phyloP scores from a whole-genome alignment of 2,888 invertebrate genomes.

The Taphrorychus bicolor region DNA sequence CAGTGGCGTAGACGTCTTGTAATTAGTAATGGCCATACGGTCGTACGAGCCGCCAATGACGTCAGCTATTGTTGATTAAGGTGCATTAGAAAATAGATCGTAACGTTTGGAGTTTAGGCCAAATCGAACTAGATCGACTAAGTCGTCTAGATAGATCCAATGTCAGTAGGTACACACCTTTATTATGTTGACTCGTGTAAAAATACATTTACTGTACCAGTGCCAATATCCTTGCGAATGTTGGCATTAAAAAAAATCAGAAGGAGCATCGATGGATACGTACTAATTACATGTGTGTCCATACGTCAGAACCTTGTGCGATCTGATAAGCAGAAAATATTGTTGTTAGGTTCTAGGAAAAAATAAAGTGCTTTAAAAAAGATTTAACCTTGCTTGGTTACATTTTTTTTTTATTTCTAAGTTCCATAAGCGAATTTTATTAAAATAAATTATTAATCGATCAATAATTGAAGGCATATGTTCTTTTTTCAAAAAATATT shows the following conservation, averaged over 20 bases:
- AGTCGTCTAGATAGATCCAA: background rate
- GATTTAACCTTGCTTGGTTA: too few relatives aligned
- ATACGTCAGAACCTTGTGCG: background rate
- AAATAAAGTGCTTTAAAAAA: too few relatives aligned
- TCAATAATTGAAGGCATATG: too few relatives aligned
- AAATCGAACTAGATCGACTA: background rate
- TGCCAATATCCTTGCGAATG: slow-evolving; percentile 5
- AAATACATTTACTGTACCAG: slow-evolving; percentile 1
- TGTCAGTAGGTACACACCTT: background rate
- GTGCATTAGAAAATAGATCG: background rate
- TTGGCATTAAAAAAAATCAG: slow-evolving; percentile 1
- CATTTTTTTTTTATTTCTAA: too few relatives aligned
- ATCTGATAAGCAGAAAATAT: background rate
- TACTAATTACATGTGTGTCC: slow-evolving; percentile 1
- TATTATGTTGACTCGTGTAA: background rate
- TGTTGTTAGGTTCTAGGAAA: too few relatives aligned
- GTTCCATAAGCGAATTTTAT: too few relatives aligned
- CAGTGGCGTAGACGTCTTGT: background rate
- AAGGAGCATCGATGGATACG: background rate
- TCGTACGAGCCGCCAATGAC: too few relatives aligned
- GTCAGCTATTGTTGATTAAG: background rate
- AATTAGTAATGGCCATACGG: too few relatives aligned
- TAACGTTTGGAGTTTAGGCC: too few relatives aligned
- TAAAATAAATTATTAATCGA: too few relatives aligned
- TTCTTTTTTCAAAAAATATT: too few relatives aligned